A percentile compares a stretch with the other conserved stretches of the same genome.
Conservation (phyloP, 2,888 invertebrate species). For the Eucriotettix oculatus region DNA sequence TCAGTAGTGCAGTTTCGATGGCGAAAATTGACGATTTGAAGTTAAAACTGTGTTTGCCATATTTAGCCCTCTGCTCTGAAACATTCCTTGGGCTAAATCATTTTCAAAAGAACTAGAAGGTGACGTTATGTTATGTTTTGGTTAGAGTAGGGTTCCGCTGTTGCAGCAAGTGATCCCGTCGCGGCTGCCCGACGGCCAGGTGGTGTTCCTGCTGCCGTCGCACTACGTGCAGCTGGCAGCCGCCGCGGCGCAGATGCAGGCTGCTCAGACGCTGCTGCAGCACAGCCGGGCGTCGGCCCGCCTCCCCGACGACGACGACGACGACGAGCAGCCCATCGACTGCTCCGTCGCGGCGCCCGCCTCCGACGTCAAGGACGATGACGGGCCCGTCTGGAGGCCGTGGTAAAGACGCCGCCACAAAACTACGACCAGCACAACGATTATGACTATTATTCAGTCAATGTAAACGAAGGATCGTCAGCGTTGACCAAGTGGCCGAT, state of each 20-base stretch:
- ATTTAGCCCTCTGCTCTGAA: no score
- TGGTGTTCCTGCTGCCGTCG: constrained; percentile 41
- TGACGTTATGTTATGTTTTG: no score
- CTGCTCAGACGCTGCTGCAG: background rate
- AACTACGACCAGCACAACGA: no score
- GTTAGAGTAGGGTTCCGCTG: no score
- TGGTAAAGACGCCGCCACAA: constrained; percentile 4
- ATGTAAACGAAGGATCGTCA: no score
- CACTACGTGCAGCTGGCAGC: constrained; percentile 42
- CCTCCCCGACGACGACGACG: constrained; percentile 3
- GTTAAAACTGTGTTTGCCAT: no score
- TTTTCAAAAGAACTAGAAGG: no score
- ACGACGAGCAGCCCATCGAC: constrained; percentile 9
- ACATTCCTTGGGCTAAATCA: no score
- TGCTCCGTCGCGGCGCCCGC: constrained; percentile 5
- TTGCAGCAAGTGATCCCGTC: constrained; percentile 33
- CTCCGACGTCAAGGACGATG: background rate
- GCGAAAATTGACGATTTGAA: no score
- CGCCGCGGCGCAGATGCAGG: constrained; percentile 19
- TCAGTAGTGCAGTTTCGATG: no score
- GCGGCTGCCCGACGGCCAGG: constrained; percentile 39
- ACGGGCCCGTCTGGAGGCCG: constrained; percentile 11
- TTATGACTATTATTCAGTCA: no score
- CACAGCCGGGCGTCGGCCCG: background rate
- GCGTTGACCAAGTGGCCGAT: no score